phyloP scores from a whole-genome alignment of 2,797 vertebrate genomes.

The Molossus alvarezi region DNA sequence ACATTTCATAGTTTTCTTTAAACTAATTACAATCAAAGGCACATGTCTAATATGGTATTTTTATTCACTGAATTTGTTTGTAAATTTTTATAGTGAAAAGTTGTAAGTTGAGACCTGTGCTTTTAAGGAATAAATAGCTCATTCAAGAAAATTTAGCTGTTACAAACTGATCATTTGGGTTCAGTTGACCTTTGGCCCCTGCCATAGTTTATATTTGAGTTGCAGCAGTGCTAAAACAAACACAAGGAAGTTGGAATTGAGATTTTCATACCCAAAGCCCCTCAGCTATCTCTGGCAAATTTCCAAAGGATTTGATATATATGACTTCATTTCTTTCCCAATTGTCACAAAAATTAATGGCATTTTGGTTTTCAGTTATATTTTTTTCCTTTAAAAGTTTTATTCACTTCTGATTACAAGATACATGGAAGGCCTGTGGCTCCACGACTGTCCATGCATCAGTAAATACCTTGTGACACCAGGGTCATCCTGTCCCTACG shows the following conservation, averaged over 20 bases:
- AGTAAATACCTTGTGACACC: too few species aligned
- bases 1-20: background rate
- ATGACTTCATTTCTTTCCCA: background rate
- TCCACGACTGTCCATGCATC: accelerated
- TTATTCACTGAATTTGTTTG: background rate
- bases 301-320: background rate
- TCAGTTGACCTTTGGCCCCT: background rate
- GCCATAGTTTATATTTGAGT: background rate
- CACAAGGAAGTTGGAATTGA: background rate
- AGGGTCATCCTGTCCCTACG: too few species aligned
- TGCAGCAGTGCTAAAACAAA: background rate
- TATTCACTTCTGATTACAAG: conserved; percentile 63
- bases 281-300: background rate
- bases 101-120: background rate
- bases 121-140: background rate
- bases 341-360: background rate
- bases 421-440: background rate
- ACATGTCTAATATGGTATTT: background rate
- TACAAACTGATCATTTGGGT: background rate
- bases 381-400: conserved; percentile 57
- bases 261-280: background rate
- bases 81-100: background rate
- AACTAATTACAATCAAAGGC: background rate
- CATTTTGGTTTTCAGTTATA: background rate
- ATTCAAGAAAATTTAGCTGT: background rate